Base-by-base conservation (phyloP, 1,140 invertebrate genomes). In the Drosophila kohkoa region DNA sequence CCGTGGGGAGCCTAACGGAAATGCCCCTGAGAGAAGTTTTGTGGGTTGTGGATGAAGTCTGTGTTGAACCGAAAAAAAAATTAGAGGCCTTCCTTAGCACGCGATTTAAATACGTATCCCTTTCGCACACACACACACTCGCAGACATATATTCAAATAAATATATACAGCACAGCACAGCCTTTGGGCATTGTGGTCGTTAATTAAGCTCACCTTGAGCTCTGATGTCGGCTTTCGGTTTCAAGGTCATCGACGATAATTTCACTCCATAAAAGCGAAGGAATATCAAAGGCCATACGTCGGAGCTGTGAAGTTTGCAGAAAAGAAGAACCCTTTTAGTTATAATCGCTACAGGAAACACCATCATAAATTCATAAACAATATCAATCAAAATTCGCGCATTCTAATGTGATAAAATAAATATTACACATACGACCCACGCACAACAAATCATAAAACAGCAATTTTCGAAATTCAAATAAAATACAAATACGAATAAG, bases 181-280 rank as follows among this genome's bases (percentile, higher is more conserved):
- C 75, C 79, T 79, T 83, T 77, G 52, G 46, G 65, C 43, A 65
- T 64, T 81, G 58, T 54, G 65, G 48, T 68, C 57, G 74, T 67
- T 89, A 89, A 89, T 89, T 85, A 90, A 77, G 66, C 60, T 76
- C 58, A 75, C 85, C 86, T 89, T 90, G 78, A 54, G 74, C 75
- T 49, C 48, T 45, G 66, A 48, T 75, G 49, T 77, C 67, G 68
- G 52, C 62, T 82, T 62, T 72, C 58, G 49, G 66, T 78, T 76
- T 76, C 65, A 89, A 89, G 86, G 85, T 85, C 81, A 88, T 78
- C 81, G 60, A 20, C 70, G 77, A 88, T 89, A 78, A 77, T 75
- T 77, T 70, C 43, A 59, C 6, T 45, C 41, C 55, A 48, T 77
- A 58, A 78, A 64, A 75, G 66, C 55, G 49, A 38, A 52, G 28